Conservation (phyloP, 2,113 vertebrate species). For the Ginglymostoma cirratum region DNA sequence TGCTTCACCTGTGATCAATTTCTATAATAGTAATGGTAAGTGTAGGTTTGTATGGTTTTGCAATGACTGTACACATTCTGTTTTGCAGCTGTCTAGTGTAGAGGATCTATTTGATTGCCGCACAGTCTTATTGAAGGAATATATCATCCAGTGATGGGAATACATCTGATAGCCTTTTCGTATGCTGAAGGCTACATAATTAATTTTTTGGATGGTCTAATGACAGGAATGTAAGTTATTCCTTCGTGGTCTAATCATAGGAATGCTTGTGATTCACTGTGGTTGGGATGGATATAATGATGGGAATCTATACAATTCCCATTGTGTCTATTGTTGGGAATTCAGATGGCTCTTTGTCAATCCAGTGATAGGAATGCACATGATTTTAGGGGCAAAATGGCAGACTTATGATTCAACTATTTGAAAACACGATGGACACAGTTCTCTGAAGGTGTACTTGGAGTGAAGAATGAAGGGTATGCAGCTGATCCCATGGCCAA, state of each 20-base stretch:
- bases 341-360: background rate
- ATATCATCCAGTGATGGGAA: background rate
- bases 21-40: background rate
- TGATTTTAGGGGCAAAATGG: background rate
- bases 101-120: background rate
- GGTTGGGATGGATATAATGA: background rate
- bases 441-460: no score
- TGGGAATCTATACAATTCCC: background rate
- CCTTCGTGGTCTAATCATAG: background rate
- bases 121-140: background rate
- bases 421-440: background rate
- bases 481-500: no score
- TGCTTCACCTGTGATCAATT: background rate
- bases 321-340: background rate
- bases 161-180: background rate
- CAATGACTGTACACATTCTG: background rate
- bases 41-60: background rate
- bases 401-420: background rate
- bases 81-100: background rate
- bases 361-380: background rate
- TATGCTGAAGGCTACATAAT: background rate
- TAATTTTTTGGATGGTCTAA: background rate
- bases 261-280: background rate
- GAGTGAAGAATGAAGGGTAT: no score
- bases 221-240: background rate